These are phyloP conservation scores for Halcyon badia DNA, from an alignment of 2,797 vertebrate genomes.

Conservation along the genomic window DNA sequence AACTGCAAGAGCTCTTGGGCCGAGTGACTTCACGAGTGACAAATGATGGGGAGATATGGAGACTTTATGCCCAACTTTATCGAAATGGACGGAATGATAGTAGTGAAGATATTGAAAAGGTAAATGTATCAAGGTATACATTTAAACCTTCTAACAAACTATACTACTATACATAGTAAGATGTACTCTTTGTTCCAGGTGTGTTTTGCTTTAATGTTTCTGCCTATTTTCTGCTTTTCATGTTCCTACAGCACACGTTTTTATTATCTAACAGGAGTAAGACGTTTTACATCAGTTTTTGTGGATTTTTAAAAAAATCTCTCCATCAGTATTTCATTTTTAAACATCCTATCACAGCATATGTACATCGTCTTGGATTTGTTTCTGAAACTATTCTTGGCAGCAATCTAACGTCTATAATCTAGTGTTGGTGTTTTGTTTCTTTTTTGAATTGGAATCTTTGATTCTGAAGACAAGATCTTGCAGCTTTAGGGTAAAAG, in stretches of 20 bases:
- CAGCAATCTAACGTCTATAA: not conserved
- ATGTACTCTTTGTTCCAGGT: not conserved
- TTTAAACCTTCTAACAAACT: not conserved
- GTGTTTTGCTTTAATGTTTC: not conserved
- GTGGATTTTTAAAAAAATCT: not conserved
- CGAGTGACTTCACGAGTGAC: constrained; percentile 89
- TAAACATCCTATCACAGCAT: not conserved
- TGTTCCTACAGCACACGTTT: not conserved
- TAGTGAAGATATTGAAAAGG: constrained; percentile 91
- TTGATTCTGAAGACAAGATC: not conserved
- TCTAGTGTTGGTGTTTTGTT: not conserved
- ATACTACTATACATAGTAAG: not conserved
- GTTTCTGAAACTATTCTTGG: not conserved
- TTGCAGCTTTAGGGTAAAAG: not conserved
- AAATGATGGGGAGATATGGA: constrained; percentile 88
- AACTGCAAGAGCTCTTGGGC: constrained; percentile 90
- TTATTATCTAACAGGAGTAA: not conserved
- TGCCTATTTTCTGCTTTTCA: not conserved
- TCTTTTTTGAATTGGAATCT: not conserved
- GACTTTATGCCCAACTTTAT: constrained; percentile 87
- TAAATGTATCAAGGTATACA: not conserved
- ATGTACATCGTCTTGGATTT: not conserved
- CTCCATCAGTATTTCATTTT: not conserved
- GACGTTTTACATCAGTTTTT: not conserved
- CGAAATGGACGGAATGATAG: constrained; percentile 84